Evolutionary conservation across 2,113 vertebrate species (phyloP), one percentile per base, ranked within the genome.

Genomic region (Piaya cayana): DNA sequence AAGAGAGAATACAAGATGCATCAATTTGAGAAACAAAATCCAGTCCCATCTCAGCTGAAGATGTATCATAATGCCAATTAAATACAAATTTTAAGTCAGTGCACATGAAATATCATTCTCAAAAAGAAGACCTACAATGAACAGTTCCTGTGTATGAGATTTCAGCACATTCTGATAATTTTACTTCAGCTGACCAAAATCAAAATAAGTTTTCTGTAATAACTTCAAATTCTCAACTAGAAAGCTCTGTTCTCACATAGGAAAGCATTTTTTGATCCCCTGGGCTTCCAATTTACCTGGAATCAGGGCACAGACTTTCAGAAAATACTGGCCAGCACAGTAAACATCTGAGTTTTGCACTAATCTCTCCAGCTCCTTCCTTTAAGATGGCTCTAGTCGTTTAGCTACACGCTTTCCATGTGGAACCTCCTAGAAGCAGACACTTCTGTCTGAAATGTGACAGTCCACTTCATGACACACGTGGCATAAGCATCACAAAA

Each of bases 401-500:
- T 14, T 15, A 59, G 32, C 32, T 84, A 42, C 29, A 53, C 10
- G 9, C 17, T 37, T 80, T 25, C 71, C 3, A 3, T 0, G 6
- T 15, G 26, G 67, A 75, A 50, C 7, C 1, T 43, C 37, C 20
- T 37, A 39, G 32, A 22, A 59, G 37, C 23, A 68, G 12, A 55
- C 32, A 50, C 22, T 85, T 60, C 11, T 67, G 19, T 29, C 74
- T 63, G 18, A 47, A 70, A 70, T 17, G 7, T 42, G 45, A 60
- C 22, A 50, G 45, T 27, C 30, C 13, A 52, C 29, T 50, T 72
- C 26, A 49, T 6, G 11, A 70, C 26, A 45, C 8, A 2, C 9
- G 43, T 0, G 0, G 42, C 19, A 80, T 0, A 0, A 77, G 14
- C 14, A 58, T 52, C 72, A 27, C 43, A 64, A 17, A 47, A 81